Evolutionary conservation across 2,797 vertebrate species (phyloP).

Genomic region (Melanotaenia parkinsoni): DNA sequence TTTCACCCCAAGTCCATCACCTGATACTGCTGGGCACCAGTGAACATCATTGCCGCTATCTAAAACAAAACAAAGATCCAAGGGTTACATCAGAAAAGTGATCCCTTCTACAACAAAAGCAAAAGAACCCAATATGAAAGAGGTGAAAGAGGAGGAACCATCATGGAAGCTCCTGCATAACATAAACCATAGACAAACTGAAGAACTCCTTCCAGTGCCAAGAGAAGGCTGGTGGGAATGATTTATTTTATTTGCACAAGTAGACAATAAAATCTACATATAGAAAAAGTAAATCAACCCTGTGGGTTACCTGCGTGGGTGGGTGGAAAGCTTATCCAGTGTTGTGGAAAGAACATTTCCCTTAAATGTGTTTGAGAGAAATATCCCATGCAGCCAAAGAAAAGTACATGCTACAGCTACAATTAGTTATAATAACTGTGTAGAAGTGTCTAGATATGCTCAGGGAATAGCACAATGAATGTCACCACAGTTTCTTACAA

Average conservation of each 20-base stretch:
- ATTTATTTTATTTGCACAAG: no score
- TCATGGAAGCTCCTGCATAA: background rate
- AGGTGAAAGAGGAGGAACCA: background rate
- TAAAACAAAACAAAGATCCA: background rate
- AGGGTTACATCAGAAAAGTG: background rate
- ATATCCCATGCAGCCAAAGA: no score
- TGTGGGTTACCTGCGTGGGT: no score
- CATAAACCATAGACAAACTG: background rate
- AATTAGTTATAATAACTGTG: background rate
- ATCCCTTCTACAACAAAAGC: background rate
- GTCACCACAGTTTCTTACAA: no score
- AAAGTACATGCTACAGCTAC: background rate
- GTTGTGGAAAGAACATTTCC: no score
- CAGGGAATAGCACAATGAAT: background rate
- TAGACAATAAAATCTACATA: no score
- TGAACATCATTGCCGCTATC: no score
- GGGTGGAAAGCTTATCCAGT: no score
- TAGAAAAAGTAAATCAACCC: no score
- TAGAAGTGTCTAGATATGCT: background rate
- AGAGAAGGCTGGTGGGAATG: no score
- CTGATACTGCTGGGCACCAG: background rate
- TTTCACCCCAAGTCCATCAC: background rate
- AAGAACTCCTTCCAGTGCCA: background rate
- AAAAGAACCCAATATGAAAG: background rate
- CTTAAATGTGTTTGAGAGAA: no score